These are phyloP conservation scores for Chelon auratus DNA, from an alignment of 2,797 vertebrate species.

Conservation along the genomic window DNA sequence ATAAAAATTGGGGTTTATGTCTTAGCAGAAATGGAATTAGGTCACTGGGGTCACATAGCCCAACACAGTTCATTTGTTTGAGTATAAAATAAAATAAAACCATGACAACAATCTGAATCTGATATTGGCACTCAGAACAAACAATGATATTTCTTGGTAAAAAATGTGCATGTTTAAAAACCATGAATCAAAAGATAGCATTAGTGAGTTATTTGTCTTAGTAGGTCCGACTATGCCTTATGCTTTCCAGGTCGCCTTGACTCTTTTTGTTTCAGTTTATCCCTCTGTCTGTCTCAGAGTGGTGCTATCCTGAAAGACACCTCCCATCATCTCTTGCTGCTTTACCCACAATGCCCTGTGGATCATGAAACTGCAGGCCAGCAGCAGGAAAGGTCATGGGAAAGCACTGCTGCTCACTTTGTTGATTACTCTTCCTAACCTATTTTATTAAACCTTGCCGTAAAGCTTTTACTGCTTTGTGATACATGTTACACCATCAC, in stretches of 20 bases:
- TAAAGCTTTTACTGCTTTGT: slow-evolving; percentile 10
- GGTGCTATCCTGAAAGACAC: slow-evolving; percentile 35
- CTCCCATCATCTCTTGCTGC: slow-evolving; percentile 43
- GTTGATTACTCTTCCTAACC: slow-evolving; percentile 47
- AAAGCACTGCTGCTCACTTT: slow-evolving; percentile 53
- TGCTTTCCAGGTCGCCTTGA: slow-evolving; percentile 1
- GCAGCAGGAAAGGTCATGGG: slow-evolving; percentile 63
- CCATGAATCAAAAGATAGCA: not conserved
- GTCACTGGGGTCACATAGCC: slow-evolving; percentile 22
- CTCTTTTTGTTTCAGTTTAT: slow-evolving; percentile 16
- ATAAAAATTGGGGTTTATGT: slow-evolving; percentile 30
- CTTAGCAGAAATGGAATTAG: slow-evolving; percentile 16
- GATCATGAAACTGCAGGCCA: slow-evolving; percentile 52
- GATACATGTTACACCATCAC: not conserved
- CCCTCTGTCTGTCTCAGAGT: slow-evolving; percentile 3
- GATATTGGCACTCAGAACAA: not conserved
- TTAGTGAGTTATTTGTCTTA: slow-evolving; percentile 9
- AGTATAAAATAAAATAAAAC: not conserved
- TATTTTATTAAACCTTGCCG: slow-evolving; percentile 36
- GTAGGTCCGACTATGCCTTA: not conserved
- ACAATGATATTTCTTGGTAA: no score
- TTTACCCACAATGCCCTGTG: slow-evolving; percentile 63
- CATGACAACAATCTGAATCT: not conserved
- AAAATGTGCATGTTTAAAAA: no score
- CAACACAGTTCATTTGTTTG: slow-evolving; percentile 15